phyloP scores from a whole-genome alignment of 2,888 invertebrate species.

The Acronicta leporina region DNA sequence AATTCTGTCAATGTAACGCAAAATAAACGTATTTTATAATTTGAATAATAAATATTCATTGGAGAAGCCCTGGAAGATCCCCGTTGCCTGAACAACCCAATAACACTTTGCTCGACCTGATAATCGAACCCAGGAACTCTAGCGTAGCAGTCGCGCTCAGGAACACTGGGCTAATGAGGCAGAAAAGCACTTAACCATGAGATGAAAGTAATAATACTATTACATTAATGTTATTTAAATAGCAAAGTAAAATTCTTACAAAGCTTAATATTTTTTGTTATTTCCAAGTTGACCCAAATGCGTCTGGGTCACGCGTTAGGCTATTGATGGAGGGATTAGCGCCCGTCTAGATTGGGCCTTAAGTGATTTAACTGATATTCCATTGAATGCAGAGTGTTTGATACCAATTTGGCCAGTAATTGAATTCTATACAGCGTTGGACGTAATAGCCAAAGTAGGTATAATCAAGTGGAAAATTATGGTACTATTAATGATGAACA shows the following conservation, averaged over 20 bases:
- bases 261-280: conserved; percentile 2
- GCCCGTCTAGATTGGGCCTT: conserved; percentile 23
- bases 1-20: no score
- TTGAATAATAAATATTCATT: no score
- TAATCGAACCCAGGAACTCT: no score
- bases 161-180: no score
- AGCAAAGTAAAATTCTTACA: conserved; percentile 11
- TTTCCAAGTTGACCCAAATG: conserved; percentile 32
- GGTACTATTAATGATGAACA: conserved; percentile 11
- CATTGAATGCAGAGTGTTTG: conserved; percentile 15
- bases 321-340: conserved; percentile 37
- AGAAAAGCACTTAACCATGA: no score
- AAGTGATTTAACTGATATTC: conserved; percentile 32
- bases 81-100: no score
- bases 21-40: no score
- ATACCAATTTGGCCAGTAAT: conserved; percentile 29
- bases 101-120: no score
- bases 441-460: neutral
- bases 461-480: conserved; percentile 15
- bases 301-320: neutral
- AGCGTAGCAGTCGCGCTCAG: no score
- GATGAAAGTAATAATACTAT: no score
- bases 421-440: conserved; percentile 13
- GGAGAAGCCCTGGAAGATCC: no score
- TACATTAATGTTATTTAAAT: no score